Conservation (phyloP, 2,888 invertebrate species). For the Phania funesta region DNA sequence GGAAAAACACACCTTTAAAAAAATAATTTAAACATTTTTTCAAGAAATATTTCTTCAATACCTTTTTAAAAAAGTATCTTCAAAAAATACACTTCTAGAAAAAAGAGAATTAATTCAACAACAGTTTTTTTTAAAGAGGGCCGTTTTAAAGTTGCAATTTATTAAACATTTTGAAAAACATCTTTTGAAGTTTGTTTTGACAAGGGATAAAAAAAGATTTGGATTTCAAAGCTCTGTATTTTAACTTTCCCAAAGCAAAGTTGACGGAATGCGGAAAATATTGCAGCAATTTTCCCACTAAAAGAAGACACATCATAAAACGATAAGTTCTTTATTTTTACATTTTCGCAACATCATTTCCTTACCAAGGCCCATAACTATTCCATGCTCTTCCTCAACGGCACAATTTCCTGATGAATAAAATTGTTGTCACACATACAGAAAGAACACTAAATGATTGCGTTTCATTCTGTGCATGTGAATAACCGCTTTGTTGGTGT, state of each 20-base stretch:
- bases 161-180: too few relatives aligned
- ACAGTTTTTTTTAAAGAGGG: too few relatives aligned
- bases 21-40: too few relatives aligned
- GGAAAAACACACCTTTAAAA: too few relatives aligned
- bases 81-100: too few relatives aligned
- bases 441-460: slow-evolving; percentile 5
- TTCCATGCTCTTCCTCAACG: slow-evolving; percentile 37
- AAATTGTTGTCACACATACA: slow-evolving; percentile 10
- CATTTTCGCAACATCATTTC: slow-evolving; percentile 58
- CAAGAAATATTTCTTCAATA: too few relatives aligned
- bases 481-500: not conserved
- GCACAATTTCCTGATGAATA: slow-evolving; percentile 10
- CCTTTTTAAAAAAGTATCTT: too few relatives aligned
- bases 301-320: not conserved
- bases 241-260: not conserved
- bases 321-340: not conserved
- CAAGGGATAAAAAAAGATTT: too few relatives aligned
- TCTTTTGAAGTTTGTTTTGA: too few relatives aligned
- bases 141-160: too few relatives aligned
- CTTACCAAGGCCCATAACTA: slow-evolving; percentile 38
- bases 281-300: slow-evolving; percentile 19
- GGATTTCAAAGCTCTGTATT: not conserved
- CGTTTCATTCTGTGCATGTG: not conserved
- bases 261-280: not conserved
- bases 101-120: too few relatives aligned